Evolutionary conservation across 2,113 vertebrate genomes (phyloP), one percentile per base, ranked within the genome.

Genomic region (Oostethus manadensis): DNA sequence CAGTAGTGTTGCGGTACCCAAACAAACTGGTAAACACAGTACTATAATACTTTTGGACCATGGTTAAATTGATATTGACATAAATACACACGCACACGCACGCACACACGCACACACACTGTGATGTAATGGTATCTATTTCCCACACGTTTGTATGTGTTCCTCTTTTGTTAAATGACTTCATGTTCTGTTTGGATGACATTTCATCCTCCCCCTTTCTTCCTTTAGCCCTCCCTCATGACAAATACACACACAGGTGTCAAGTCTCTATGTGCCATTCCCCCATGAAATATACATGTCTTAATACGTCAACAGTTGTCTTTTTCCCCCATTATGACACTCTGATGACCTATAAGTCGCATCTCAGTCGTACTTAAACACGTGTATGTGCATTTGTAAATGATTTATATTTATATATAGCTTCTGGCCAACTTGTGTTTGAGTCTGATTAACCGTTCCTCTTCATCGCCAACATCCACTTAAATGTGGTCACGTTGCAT

Each of bases 1-100:
- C 96, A 0, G 94, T 97, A 76, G 89, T 97, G 43, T 73, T 99
- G 23, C 91, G 94, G 20, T 99, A 98, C 70, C 92, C 90, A 23
- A 98, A 98, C 71, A 88, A 89, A 83, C 87, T 93, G 94, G 96
- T 98, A 80, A 91, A 91, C n/a, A 43, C 20, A 21, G 11, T 17
- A n/a, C 15, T 33, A 10, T 3, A 20, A 10, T 48, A 2, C 45
- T n/a, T 18, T 16, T 14, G 15, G 22, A 48, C 14, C 21, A 18
- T 38, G 13, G 55, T 46, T 50, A 21, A 6, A 22, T 13, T 11
- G 20, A 44, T 4, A 10, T 42, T 22, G 2, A 15, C 15, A 43
- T 23, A 7, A 3, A 18, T 13, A 13, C 4, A 33, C 48, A 50
- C 21, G 22, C 13, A 50, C 13, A 18, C 45, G 3, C 61, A 22